Conservation (phyloP, 2,888 invertebrate genomes). For the Drosophila hamatofila region DNA sequence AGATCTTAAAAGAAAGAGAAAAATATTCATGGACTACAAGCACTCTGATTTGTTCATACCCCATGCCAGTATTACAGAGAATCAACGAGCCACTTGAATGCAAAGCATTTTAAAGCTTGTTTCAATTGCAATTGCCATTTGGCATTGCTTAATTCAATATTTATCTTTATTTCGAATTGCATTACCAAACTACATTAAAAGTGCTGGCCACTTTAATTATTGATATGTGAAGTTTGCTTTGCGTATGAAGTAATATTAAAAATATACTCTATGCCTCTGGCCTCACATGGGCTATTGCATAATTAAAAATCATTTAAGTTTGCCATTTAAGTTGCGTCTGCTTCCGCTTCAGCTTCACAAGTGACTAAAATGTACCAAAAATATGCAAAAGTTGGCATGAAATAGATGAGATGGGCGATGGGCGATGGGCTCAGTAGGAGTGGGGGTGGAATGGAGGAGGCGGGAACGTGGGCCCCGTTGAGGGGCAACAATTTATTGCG, state of each 20-base stretch:
- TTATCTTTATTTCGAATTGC: constrained; percentile 55
- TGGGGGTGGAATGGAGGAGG: too few relatives aligned
- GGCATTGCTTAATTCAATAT: constrained; percentile 59
- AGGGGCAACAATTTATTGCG: constrained; percentile 69
- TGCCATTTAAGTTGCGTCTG: constrained; percentile 38
- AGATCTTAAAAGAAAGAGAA: not conserved
- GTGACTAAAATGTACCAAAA: constrained; percentile 34
- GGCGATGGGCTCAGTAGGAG: not conserved
- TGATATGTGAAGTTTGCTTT: constrained; percentile 24
- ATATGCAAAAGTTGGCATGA: constrained; percentile 56
- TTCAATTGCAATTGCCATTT: constrained; percentile 31
- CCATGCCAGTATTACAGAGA: not conserved
- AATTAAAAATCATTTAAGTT: constrained; percentile 70
- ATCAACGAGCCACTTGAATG: constrained; percentile 22
- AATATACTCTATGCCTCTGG: not conserved
- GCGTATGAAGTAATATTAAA: constrained; percentile 17
- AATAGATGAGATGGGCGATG: constrained; percentile 5
- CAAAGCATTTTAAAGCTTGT: constrained; percentile 20
- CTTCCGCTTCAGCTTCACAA: constrained; percentile 4
- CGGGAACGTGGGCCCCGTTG: not conserved
- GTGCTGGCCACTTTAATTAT: constrained; percentile 25
- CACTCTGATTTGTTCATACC: not conserved
- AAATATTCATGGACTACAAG: too few relatives aligned
- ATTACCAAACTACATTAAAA: constrained; percentile 50
- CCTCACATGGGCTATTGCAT: constrained; percentile 38